Percentiles rank a stretch among this genome's conserved stretches.
Evolutionary conservation across 2,888 invertebrate species (phyloP).

Genomic region (Spatulosminthurus flaviceps): DNA sequence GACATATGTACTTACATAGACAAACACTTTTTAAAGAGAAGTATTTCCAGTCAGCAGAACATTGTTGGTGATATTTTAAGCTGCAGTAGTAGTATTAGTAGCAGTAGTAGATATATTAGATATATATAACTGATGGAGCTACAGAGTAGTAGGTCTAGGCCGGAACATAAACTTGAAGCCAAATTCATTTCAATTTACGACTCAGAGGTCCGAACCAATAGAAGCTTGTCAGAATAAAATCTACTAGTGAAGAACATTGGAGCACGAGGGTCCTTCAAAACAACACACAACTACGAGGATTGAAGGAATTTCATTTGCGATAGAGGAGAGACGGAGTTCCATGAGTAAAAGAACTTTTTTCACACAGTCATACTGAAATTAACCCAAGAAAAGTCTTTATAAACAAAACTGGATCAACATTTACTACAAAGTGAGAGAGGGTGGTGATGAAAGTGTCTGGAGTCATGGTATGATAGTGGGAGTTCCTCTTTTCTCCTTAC

Average conservation of each 20-base stretch:
- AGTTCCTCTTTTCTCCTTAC: not conserved
- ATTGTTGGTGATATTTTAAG: too few species aligned
- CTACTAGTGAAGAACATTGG: not conserved
- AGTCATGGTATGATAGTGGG: not conserved
- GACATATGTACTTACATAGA: too few species aligned
- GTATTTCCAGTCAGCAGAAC: too few species aligned
- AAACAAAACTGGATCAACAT: constrained; percentile 4
- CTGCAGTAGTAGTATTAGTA: not conserved
- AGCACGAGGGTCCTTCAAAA: not conserved
- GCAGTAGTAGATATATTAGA: not conserved
- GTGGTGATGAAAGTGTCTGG: not conserved
- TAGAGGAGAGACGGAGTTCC: too few species aligned
- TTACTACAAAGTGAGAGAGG: not conserved
- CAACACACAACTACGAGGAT: too few species aligned
- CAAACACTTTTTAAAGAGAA: too few species aligned
- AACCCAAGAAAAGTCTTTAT: constrained; percentile 9
- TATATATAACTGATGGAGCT: too few species aligned
- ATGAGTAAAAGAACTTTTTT: too few species aligned
- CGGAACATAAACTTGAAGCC: constrained; percentile 13
- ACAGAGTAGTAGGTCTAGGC: not conserved
- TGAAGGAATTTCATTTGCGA: too few species aligned
- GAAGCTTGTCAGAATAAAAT: not conserved
- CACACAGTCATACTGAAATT: not conserved
- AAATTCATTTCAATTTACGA: constrained; percentile 7
- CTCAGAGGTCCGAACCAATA: not conserved